Evolutionary conservation across 2,113 vertebrate species (phyloP).

Genomic region (Charadrius vociferus): DNA sequence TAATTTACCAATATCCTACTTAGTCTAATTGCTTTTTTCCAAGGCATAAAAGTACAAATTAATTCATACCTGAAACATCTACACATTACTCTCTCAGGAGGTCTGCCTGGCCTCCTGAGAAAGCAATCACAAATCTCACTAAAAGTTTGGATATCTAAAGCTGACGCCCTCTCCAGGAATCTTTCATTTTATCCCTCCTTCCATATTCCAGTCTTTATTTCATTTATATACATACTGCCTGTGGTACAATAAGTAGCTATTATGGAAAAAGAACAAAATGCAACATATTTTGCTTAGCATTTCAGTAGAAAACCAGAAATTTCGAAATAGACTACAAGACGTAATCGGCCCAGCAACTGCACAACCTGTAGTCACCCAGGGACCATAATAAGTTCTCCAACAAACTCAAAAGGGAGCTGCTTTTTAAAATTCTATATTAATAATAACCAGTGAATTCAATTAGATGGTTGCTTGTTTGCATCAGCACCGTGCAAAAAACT

Average conservation of each 20-base stretch:
- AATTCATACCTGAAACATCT: neutral
- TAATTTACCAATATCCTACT: neutral
- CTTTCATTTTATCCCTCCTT: neutral
- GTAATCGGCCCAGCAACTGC: neutral
- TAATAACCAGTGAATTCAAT: neutral
- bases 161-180: neutral
- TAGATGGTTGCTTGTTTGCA: neutral
- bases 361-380: neutral
- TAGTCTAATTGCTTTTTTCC: neutral
- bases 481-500: neutral
- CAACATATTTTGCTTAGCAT: neutral
- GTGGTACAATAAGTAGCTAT: neutral
- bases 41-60: neutral
- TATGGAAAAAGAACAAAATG: neutral
- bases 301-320: neutral
- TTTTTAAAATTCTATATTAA: neutral
- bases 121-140: neutral
- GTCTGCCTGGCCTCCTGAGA: neutral
- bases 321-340: neutral
- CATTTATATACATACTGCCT: neutral
- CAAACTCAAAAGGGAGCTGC: neutral
- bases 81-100: neutral
- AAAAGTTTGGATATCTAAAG: neutral
- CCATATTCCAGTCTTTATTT: neutral
- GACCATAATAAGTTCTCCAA: neutral